Evolutionary conservation across 2,113 vertebrate genomes (phyloP).

Genomic region (Hoplias malabaricus): DNA sequence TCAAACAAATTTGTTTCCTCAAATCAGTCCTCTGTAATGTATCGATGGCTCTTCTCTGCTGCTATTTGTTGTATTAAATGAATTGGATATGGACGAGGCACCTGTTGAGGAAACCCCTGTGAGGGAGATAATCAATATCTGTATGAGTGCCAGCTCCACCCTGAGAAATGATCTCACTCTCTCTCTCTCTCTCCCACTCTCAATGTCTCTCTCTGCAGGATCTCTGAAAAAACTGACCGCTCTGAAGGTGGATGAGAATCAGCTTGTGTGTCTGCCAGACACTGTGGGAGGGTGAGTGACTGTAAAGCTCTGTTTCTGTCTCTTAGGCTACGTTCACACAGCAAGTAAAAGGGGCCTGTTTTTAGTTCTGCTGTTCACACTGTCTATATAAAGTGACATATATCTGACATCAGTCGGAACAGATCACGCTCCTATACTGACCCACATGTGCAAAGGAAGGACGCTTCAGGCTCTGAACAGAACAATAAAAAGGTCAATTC

Average conservation of each 20-base stretch:
- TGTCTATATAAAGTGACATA: too few relatives aligned
- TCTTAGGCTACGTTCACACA: too few relatives aligned
- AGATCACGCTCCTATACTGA: too few relatives aligned
- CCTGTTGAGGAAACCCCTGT: neutral
- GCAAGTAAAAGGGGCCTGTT: too few relatives aligned
- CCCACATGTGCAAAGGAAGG: too few relatives aligned
- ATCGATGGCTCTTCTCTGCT: neutral
- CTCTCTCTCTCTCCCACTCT: neutral
- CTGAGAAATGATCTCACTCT: neutral
- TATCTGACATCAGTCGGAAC: too few relatives aligned
- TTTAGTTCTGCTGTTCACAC: too few relatives aligned
- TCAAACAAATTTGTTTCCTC: neutral
- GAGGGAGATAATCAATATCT: slow-evolving; percentile 47
- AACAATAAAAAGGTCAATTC: too few relatives aligned
- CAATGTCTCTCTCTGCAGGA: slow-evolving; percentile 69
- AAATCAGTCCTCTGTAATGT: neutral
- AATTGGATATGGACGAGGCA: neutral
- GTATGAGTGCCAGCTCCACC: neutral
- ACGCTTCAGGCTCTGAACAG: too few relatives aligned
- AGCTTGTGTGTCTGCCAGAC: slow-evolving; percentile 92
- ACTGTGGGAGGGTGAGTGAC: slow-evolving; percentile 92
- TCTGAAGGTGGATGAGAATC: slow-evolving; percentile 98
- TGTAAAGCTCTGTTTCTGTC: too few relatives aligned
- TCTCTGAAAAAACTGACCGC: slow-evolving; percentile 91
- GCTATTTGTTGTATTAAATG: neutral